Evolutionary conservation across 2,888 invertebrate species (phyloP), one percentile per base, ranked within the genome.

Genomic region (Mycalesis mineus): DNA sequence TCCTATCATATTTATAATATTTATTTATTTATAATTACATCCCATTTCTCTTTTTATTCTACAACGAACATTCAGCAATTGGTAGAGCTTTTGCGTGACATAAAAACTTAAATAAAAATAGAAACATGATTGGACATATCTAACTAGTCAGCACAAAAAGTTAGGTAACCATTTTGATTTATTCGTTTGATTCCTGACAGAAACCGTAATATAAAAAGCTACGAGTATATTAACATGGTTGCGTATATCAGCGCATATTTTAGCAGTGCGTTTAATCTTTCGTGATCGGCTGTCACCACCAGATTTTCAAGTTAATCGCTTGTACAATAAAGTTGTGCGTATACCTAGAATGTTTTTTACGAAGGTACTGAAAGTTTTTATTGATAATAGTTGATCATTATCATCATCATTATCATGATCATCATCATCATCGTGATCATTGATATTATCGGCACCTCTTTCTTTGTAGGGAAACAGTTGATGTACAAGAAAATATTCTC

Each of bases 221-320:
- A 14, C 29, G 37, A 8, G 17, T 37, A 31, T 31, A 51, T 41
- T 31, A 31, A 31, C 40, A 41, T n/a, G n/a, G n/a, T 51, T 40
- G n/a, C 15, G 7, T 41, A 22, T 22, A 22, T 22, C 3, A 14
- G 41, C 51, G 29, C 31, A 17, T 41, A 41, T 51, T 51, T 44
- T 41, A n/a, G 31, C 31, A 41, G n/a, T 51, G 41, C 41, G 51
- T 41, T 41, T 33, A 41, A 51, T 41, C 41, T 41, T 17, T 41
- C 41, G 51, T 41, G 51, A 51, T 51, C 29, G 41, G 40, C 51
- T 51, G 51, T 51, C 51, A 31, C 40, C 51, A 40, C 36, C 51
- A 51, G 41, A 51, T 31, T 51, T 51, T 28, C 31, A 51, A 51
- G 51, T 51, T 51, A 42, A 42, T 51, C 41, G 29, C 13, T 41